phyloP scores from a whole-genome alignment of 53 echinoderm and acorn worm genomes.

The Zoroaster sp. region DNA sequence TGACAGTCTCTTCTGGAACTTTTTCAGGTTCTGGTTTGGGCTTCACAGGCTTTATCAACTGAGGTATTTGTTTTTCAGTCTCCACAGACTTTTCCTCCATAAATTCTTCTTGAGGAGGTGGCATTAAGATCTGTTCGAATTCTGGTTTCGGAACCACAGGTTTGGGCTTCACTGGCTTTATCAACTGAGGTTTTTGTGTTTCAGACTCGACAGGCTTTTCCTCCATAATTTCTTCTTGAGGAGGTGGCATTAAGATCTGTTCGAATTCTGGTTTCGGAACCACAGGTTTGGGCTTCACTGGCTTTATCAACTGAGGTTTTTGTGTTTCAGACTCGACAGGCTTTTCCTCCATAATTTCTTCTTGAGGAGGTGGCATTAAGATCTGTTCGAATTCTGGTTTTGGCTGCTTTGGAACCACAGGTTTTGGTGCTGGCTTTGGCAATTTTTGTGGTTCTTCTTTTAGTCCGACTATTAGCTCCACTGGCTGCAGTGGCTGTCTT shows the following conservation, averaged over 20 bases:
- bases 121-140: too few species aligned
- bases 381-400: slow-evolving; percentile 51
- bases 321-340: not conserved
- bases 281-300: not conserved
- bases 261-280: not conserved
- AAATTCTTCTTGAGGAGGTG: too few species aligned
- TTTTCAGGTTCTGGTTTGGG: not conserved
- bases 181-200: slow-evolving; percentile 15
- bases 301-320: slow-evolving; percentile 25
- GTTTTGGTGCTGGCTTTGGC: slow-evolving; percentile 15
- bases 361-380: slow-evolving; percentile 17
- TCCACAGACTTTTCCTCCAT: not conserved
- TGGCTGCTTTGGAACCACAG: slow-evolving; percentile 20
- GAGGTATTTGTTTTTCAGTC: not conserved
- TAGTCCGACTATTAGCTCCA: slow-evolving; percentile 17
- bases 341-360: slow-evolving; percentile 10
- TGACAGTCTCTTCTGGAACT: not conserved
- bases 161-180: slow-evolving; percentile 3
- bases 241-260: too few species aligned
- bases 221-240: too few species aligned
- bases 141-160: not conserved
- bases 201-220: not conserved
- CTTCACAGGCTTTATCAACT: slow-evolving; percentile 6
- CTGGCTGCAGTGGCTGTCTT: slow-evolving; percentile 65
- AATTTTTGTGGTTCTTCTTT: slow-evolving; percentile 9